Conservation (phyloP, 2,797 vertebrate species). For the Sphenopsis melanotis region DNA sequence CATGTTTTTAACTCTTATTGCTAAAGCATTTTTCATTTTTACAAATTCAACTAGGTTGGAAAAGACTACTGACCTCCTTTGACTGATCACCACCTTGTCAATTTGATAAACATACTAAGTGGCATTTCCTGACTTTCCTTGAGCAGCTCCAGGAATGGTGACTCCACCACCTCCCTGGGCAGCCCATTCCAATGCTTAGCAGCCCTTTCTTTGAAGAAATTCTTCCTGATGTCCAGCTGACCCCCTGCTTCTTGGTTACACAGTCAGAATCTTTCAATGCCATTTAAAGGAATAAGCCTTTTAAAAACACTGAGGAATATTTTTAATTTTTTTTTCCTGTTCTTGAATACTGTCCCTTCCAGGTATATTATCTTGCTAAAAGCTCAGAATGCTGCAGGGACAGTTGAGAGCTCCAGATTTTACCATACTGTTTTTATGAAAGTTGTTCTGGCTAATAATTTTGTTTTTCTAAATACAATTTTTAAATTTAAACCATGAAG, state of each 20-base stretch:
- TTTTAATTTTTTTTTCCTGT: rapidly evolving
- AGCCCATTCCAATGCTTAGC: neutral
- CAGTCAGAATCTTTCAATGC: neutral
- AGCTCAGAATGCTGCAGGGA: neutral
- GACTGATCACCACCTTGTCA: neutral
- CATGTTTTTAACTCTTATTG: neutral
- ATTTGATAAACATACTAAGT: neutral
- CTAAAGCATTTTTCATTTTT: neutral
- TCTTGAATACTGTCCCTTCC: neutral
- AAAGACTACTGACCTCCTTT: neutral
- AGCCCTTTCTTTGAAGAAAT: neutral
- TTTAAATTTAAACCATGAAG: neutral
- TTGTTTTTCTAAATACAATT: neutral
- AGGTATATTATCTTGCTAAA: neutral
- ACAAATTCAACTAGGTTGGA: neutral
- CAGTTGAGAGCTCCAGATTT: neutral
- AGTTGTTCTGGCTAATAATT: neutral
- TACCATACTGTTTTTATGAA: neutral
- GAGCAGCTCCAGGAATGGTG: neutral
- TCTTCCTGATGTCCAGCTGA: neutral
- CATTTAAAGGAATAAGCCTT: neutral
- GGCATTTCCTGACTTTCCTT: neutral
- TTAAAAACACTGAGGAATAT: neutral
- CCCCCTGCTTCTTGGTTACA: neutral
- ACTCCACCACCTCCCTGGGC: neutral